phyloP scores from a whole-genome alignment of 2,888 invertebrate species.

The Polydesmus complanatus region DNA sequence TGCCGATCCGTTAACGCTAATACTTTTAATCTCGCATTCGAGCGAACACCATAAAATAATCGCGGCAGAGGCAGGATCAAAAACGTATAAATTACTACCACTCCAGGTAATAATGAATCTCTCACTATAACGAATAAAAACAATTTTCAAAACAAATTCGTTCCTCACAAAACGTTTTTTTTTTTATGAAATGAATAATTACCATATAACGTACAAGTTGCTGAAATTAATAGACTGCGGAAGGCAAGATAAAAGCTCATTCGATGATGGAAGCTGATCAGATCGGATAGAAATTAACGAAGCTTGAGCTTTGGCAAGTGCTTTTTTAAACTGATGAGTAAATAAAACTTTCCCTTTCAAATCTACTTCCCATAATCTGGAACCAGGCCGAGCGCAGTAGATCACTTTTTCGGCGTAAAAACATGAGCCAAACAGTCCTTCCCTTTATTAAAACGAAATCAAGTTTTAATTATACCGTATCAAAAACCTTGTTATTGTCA shows the following conservation, averaged over 20 bases:
- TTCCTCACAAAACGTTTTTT: not conserved
- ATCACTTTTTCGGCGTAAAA: conserved; percentile 12
- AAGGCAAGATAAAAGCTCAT: not conserved
- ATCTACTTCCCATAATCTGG: conserved; percentile 17
- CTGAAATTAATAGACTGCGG: conserved; percentile 6
- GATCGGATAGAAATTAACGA: conserved; percentile 1
- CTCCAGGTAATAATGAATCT: conserved; percentile 5
- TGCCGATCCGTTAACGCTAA: not conserved
- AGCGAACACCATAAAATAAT: conserved; percentile 3
- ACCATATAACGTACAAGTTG: conserved; percentile 4
- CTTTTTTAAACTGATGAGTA: conserved; percentile 18
- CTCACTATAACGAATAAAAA: conserved; percentile 2
- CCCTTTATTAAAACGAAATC: conserved; percentile 1
- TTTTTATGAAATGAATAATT: too few species aligned
- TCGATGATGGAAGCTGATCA: conserved; percentile 1
- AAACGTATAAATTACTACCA: not conserved
- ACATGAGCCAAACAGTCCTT: conserved; percentile 10
- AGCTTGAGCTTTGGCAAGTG: conserved; percentile 8
- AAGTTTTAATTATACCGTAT: not conserved
- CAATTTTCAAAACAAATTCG: not conserved
- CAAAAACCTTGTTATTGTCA: too few species aligned
- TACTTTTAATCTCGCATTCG: conserved; percentile 1
- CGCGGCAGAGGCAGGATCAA: not conserved
- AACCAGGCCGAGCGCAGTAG: conserved; percentile 16
- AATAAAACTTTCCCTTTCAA: conserved; percentile 16